These are phyloP conservation scores for Lutjanus argentimaculatus DNA, from an alignment of 2,797 vertebrate species.

Conservation along the genomic window DNA sequence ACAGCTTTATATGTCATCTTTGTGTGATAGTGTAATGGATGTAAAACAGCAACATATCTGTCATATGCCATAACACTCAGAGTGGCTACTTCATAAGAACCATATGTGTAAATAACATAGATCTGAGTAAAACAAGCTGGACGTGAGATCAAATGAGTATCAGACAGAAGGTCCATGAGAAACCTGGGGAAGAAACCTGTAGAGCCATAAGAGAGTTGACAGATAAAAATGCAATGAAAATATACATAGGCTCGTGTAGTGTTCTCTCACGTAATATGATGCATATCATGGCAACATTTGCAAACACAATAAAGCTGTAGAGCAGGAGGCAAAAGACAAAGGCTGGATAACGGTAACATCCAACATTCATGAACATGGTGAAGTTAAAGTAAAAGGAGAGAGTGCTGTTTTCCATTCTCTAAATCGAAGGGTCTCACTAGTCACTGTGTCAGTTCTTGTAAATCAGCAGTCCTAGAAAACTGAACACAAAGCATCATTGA, in stretches of 20 bases:
- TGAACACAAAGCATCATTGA: no score
- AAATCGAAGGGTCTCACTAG: not conserved
- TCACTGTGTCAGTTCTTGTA: not conserved
- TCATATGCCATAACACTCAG: constrained; percentile 61
- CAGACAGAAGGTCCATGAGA: constrained; percentile 53
- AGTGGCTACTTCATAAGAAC: constrained; percentile 39
- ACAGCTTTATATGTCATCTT: constrained; percentile 39
- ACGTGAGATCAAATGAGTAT: constrained; percentile 52
- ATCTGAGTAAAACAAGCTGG: constrained; percentile 54
- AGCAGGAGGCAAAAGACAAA: constrained; percentile 45
- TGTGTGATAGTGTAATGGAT: constrained; percentile 56
- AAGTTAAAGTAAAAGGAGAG: constrained; percentile 12
- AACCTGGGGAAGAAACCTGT: constrained; percentile 53
- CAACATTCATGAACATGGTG: constrained; percentile 48
- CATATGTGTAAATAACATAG: constrained; percentile 48
- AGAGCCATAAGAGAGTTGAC: constrained; percentile 46
- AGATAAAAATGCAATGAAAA: constrained; percentile 50
- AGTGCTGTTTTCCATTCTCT: constrained; percentile 48
- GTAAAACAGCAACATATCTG: constrained; percentile 57
- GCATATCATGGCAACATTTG: constrained; percentile 44
- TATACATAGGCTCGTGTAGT: constrained; percentile 59
- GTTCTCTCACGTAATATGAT: constrained; percentile 28
- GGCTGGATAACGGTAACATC: constrained; percentile 30
- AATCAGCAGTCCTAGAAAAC: not conserved
- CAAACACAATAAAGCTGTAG: constrained; percentile 44